A percentile compares a stretch with the other conserved stretches of the same genome.
These are phyloP conservation scores for Bombus soroeensis DNA, from an alignment of 1,140 invertebrate species.

Conservation along the genomic window DNA sequence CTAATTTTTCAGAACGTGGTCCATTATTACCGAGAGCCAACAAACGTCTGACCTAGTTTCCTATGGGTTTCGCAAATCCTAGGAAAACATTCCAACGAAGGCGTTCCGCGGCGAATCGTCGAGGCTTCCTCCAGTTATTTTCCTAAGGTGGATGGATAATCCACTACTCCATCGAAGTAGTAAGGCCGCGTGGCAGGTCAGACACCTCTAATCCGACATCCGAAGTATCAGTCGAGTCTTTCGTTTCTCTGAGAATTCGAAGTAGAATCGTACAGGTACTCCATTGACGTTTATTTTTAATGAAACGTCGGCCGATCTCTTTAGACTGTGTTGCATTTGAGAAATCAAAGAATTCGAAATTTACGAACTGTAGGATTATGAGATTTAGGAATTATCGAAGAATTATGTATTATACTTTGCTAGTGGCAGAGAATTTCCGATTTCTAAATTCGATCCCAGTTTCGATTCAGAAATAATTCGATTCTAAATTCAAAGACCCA, in stretches of 20 bases:
- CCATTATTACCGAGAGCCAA: neutral
- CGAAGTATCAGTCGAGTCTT: conserved; percentile 6
- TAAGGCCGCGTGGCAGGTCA: conserved; percentile 59
- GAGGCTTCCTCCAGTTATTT: neutral
- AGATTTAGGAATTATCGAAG: no score
- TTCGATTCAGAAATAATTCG: no score
- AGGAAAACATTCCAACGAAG: conserved; percentile 2
- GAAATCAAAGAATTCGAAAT: neutral
- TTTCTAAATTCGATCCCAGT: no score
- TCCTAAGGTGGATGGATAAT: conserved; percentile 10
- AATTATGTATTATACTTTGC: no score
- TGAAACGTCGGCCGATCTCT: neutral
- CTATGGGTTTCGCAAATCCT: neutral
- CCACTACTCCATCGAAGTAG: conserved; percentile 40
- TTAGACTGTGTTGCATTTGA: neutral
- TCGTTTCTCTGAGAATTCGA: neutral
- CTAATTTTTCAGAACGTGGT: neutral
- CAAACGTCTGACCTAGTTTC: neutral
- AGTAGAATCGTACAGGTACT: conserved; percentile 21
- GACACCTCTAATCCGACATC: conserved; percentile 63
- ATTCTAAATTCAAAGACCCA: no score
- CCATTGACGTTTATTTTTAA: conserved; percentile 64
- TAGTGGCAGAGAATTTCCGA: no score
- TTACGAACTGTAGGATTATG: accelerated
- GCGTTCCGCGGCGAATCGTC: neutral